Base-by-base conservation (phyloP, 2,888 invertebrate species). In the Acleris sparsana region DNA sequence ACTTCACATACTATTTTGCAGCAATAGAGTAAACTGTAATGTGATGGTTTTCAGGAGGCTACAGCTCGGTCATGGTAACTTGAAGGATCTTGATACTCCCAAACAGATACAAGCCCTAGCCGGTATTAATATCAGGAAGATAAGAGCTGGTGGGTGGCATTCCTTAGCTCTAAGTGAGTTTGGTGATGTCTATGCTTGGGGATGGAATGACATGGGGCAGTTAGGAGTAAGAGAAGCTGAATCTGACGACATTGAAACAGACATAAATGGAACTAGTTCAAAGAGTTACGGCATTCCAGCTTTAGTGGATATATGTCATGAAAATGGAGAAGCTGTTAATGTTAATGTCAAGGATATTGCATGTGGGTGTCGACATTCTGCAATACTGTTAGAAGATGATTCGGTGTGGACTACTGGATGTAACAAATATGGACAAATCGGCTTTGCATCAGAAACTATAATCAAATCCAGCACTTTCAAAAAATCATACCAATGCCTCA, bases 171-270 rank as follows among this genome's bases (percentile, higher is more conserved):
- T 97, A 7, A 97, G 97, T 72, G 93, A 94, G 76, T 94, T 93
- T 83, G 97, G 97, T 16, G 98, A 98, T 82, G 79, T 98, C 0
- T 98, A 98, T 80, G 93, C 94, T 2, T 98, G 98, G 98, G 98
- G 98, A 7, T 97, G 97, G 96, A 98, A 98, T 87, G 95, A 96
- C 69, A 94, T 94, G 76, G 98, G 98, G 0, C 97, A 98, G 84
- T 87, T 98, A 17, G 98, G 98, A 7, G 84, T 96, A 39, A 83
- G 86, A 43, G 80, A 88, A 68, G 88, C 89, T 67, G 80, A 79
- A 44, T 80, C 84, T 69, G 71, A 70, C 52, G 9, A 5, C 29
- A 77, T 72, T 46, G 66, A 69, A 57, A 63, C 63, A 16, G 69
- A 75, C 46, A 44, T 55, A 44, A 72, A 72, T 53, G 72, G 68